phyloP scores from a whole-genome alignment of 2,113 vertebrate species.

The Bubalus kerabau region DNA sequence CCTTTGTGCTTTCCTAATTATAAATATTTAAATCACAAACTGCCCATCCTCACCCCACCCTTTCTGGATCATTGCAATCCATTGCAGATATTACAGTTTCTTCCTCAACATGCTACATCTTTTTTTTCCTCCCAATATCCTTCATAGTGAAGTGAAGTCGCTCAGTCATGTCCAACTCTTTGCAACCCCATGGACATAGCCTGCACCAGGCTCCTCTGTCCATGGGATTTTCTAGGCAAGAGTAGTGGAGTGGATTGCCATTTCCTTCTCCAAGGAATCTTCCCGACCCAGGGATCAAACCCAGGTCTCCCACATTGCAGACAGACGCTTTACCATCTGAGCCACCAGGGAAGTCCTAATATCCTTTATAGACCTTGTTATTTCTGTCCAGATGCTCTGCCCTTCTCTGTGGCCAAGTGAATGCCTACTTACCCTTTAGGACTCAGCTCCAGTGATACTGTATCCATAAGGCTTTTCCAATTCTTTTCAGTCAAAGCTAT shows the following conservation, averaged over 20 bases:
- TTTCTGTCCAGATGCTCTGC: background rate
- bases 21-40: background rate
- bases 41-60: background rate
- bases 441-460: background rate
- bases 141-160: too few species aligned
- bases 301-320: too few species aligned
- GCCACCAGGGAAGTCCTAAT: background rate
- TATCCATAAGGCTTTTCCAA: background rate
- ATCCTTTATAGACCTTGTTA: background rate
- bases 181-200: too few species aligned
- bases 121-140: background rate
- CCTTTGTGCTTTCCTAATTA: constrained; percentile 4
- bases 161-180: too few species aligned
- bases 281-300: too few species aligned
- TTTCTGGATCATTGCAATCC: background rate
- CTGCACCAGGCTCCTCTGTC: too few species aligned
- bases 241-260: too few species aligned
- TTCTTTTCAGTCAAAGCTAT: background rate
- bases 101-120: background rate
- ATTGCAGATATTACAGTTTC: background rate
- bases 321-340: too few species aligned
- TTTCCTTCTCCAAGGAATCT: too few species aligned
- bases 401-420: constrained; percentile 15
- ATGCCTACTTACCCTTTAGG: background rate
- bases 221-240: too few species aligned